These are phyloP conservation scores for Atractosteus spatula DNA, from an alignment of 2,113 vertebrate genomes.

Conservation along the genomic window DNA sequence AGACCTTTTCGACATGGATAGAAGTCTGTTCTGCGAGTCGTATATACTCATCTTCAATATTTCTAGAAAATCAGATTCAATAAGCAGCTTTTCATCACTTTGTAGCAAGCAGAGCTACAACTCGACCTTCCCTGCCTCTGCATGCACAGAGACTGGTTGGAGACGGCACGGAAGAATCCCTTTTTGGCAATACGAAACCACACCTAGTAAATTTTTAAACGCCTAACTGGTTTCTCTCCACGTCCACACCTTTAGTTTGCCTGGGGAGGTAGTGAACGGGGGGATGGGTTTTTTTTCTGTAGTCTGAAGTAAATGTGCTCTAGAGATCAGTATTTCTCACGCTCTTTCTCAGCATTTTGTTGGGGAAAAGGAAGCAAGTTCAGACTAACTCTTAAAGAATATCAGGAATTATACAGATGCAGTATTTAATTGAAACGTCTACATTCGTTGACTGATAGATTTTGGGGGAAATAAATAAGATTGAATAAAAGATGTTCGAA, in stretches of 20 bases:
- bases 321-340: background rate
- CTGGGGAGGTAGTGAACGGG: background rate
- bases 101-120: background rate
- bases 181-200: conserved; percentile 39
- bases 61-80: background rate
- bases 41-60: conserved; percentile 41
- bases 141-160: conserved; percentile 50
- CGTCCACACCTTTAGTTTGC: background rate
- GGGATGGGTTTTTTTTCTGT: background rate
- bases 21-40: conserved; percentile 50
- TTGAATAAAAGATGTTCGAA: no score
- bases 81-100: background rate
- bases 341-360: background rate
- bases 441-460: no score
- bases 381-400: conserved; percentile 1
- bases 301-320: background rate
- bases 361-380: conserved; percentile 1
- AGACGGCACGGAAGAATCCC: conserved; percentile 2
- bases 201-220: conserved; percentile 36
- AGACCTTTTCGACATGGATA: conserved; percentile 26
- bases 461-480: no score
- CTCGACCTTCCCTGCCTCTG: conserved; percentile 35
- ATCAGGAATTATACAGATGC: background rate
- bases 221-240: conserved; percentile 12
- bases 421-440: no score